A percentile compares a stretch with the other conserved stretches of the same genome.
phyloP scores from a whole-genome alignment of 2,888 invertebrate genomes.

The Nomada hirtipes region DNA sequence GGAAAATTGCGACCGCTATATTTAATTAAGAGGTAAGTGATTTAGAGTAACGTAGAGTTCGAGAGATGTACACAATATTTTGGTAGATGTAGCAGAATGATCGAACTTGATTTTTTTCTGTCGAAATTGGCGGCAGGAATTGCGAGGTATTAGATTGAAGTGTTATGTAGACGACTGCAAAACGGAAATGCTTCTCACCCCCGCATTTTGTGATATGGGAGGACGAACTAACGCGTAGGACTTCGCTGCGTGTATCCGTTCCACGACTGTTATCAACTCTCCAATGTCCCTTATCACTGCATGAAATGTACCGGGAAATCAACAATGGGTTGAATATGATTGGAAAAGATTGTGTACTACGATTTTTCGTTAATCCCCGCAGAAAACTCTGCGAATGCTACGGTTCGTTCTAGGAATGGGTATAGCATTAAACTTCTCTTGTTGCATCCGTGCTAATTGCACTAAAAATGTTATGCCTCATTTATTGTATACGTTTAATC shows the following conservation, averaged over 20 bases:
- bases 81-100: not conserved
- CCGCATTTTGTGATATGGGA: constrained; percentile 67
- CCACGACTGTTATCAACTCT: constrained; percentile 59
- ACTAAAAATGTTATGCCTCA: too few relatives aligned
- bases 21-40: too few relatives aligned
- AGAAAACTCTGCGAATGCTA: not conserved
- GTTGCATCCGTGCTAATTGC: not conserved
- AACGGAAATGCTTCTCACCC: constrained; percentile 68
- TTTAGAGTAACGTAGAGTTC: too few relatives aligned
- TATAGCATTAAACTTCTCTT: too few relatives aligned
- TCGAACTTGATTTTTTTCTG: constrained; percentile 1
- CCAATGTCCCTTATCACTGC: constrained; percentile 56
- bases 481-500: too few relatives aligned
- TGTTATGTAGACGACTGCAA: constrained; percentile 34
- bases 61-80: not conserved
- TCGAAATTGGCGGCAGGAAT: constrained; percentile 1
- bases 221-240: constrained; percentile 68
- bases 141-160: constrained; percentile 46
- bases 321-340: constrained; percentile 51
- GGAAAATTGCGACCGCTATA: too few relatives aligned
- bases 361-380: constrained; percentile 32
- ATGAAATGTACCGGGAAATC: constrained; percentile 60
- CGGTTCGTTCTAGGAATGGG: too few relatives aligned
- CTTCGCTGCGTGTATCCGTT: constrained; percentile 68
- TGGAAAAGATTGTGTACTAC: constrained; percentile 17